Evolutionary conservation across 2,888 invertebrate species (phyloP), one percentile per base, ranked within the genome.

Genomic region (Callosobruchus maculatus): DNA sequence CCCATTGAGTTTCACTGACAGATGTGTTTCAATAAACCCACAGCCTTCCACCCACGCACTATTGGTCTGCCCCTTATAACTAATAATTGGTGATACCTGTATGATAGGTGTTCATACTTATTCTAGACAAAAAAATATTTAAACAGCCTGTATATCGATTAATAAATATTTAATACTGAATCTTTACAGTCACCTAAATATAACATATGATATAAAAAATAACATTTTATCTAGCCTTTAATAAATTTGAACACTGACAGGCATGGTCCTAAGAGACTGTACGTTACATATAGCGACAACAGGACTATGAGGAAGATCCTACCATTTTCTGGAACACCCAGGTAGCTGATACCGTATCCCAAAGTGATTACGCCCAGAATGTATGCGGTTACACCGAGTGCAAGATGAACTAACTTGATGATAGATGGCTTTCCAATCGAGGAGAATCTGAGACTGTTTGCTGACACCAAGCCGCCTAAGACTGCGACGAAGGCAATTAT

Each of bases 301-400:
- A 81, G 71, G 20, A 80, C 73, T 22, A 78, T 74, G 9, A 80
- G 70, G 18, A 75, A 74, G 21, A 74, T 74, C 67, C 72, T 77
- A 1, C 78, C 79, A 20, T 73, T 68, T n/a, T 68, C 22, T 0
- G 67, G 74, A 18, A 13, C 30, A 20, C 49, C 2, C 49, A 80
- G 75, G 67, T 80, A 76, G 18, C 73, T 13, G 20, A 81, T 68
- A 21, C 80, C 80, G 30, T 73, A 80, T 18, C 80, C 75, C 31
- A 81, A 71, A 66, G 77, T 20, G 4, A 78, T 74, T n/a, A 78
- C 71, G 22, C 80, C 81, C 20, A 80, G 49, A 21, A 77, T n/a
- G 69, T 78, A 81, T 0, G 79, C 75, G 49, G 71, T 30, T 0
- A 78, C 71, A 0, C 80, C 80, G 13, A 80, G 18, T 13, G 75